Evolutionary conservation across 2,888 invertebrate genomes (phyloP).

Genomic region (Coenonympha arcania): DNA sequence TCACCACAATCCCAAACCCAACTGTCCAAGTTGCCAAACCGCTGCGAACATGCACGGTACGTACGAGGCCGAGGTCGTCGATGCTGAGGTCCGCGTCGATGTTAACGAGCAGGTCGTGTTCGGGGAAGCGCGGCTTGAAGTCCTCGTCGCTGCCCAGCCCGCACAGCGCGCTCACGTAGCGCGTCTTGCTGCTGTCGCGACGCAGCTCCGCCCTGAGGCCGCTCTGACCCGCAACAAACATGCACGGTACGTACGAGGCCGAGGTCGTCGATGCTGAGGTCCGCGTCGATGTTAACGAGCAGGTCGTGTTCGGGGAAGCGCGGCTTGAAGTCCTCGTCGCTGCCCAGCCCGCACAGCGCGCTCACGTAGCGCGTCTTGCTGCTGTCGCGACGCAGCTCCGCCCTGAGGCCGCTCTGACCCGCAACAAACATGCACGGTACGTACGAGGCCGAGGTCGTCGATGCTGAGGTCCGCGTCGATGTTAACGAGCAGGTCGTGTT

Average conservation of each 20-base stretch:
- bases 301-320: slow-evolving; percentile 89
- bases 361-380: slow-evolving; percentile 79
- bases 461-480: too few species aligned
- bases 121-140: slow-evolving; percentile 78
- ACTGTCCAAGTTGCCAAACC: too few species aligned
- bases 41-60: too few species aligned
- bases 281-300: slow-evolving; percentile 83
- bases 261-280: slow-evolving; percentile 78
- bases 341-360: slow-evolving; percentile 89
- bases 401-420: too few species aligned
- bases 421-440: too few species aligned
- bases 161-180: slow-evolving; percentile 85
- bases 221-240: too few species aligned
- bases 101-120: slow-evolving; percentile 87
- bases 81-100: slow-evolving; percentile 83
- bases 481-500: too few species aligned
- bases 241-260: too few species aligned
- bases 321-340: slow-evolving; percentile 67
- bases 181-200: slow-evolving; percentile 73
- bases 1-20: too few species aligned
- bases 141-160: slow-evolving; percentile 82
- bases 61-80: slow-evolving; percentile 77
- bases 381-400: slow-evolving; percentile 82
- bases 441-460: too few species aligned
- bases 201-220: slow-evolving; percentile 81